A percentile compares a stretch with the other conserved stretches of the same genome.
Conservation (phyloP, 2,113 vertebrate species). For the Ciconia boyciana region DNA sequence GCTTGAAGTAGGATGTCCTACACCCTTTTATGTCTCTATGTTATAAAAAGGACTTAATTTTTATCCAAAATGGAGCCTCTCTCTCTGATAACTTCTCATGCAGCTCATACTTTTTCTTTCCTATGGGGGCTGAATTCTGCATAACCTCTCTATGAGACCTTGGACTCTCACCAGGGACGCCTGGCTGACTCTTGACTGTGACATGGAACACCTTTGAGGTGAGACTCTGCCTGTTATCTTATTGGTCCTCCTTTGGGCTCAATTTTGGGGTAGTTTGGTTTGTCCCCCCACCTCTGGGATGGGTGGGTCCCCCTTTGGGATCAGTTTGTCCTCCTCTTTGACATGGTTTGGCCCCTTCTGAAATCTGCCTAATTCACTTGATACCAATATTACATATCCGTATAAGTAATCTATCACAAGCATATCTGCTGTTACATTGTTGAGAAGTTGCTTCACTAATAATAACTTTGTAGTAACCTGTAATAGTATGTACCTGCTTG, state of each 20-base stretch:
- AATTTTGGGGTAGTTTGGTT: not conserved
- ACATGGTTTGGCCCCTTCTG: not conserved
- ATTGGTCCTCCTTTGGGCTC: not conserved
- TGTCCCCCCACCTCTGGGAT: not conserved
- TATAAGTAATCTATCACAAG: not conserved
- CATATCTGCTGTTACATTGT: not conserved
- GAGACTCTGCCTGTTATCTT: not conserved
- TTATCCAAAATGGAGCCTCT: not conserved
- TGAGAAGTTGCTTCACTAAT: not conserved
- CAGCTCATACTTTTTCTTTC: not conserved
- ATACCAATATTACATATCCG: not conserved
- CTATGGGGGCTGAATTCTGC: not conserved
- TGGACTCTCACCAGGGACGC: not conserved
- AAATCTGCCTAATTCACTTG: not conserved
- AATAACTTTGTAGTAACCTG: not conserved
- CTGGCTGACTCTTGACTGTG: not conserved
- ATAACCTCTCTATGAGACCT: not conserved
- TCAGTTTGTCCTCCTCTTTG: not conserved
- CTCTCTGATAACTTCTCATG: not conserved
- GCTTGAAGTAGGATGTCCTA: not conserved
- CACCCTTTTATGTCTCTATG: fast-evolving
- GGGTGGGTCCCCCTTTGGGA: not conserved
- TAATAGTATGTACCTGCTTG: not conserved
- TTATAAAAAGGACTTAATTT: not conserved
- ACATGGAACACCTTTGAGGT: not conserved